Conservation (phyloP, 2,888 invertebrate genomes). For the Himalopsyche japonica region DNA sequence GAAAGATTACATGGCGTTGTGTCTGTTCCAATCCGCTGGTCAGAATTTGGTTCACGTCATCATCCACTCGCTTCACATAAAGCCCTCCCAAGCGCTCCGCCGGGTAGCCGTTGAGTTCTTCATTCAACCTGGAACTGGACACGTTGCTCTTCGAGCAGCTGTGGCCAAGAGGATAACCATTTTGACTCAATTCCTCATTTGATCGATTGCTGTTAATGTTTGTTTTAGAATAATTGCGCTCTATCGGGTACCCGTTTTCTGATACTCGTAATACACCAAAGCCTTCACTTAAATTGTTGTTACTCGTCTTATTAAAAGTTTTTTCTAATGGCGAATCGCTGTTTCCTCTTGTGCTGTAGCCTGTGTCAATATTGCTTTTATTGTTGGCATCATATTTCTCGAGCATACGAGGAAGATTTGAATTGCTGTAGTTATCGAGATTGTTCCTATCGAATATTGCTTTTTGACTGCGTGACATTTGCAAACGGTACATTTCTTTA, state of each 20-base stretch:
- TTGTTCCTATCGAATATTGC: slow-evolving; percentile 58
- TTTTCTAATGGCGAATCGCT: slow-evolving; percentile 3
- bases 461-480: slow-evolving; percentile 59
- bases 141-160: slow-evolving; percentile 56
- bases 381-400: slow-evolving; percentile 27
- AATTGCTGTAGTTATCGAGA: slow-evolving; percentile 46
- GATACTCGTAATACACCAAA: slow-evolving; percentile 48
- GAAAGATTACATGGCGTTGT: slow-evolving; percentile 46
- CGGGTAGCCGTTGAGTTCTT: slow-evolving; percentile 54
- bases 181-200: slow-evolving; percentile 50
- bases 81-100: slow-evolving; percentile 40
- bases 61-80: slow-evolving; percentile 47
- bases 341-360: background rate
- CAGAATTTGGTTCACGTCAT: slow-evolving; percentile 52
- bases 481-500: slow-evolving; percentile 59
- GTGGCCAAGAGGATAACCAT: slow-evolving; percentile 54
- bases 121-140: slow-evolving; percentile 55
- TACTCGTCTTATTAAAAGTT: slow-evolving; percentile 2
- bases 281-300: slow-evolving; percentile 19
- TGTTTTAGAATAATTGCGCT: slow-evolving; percentile 51
- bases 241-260: slow-evolving; percentile 54
- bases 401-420: slow-evolving; percentile 36
- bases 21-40: background rate
- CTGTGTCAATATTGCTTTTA: background rate
- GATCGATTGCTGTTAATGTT: slow-evolving; percentile 23